Conservation (phyloP, 2,113 vertebrate species). For the Phoenicopterus ruber region DNA sequence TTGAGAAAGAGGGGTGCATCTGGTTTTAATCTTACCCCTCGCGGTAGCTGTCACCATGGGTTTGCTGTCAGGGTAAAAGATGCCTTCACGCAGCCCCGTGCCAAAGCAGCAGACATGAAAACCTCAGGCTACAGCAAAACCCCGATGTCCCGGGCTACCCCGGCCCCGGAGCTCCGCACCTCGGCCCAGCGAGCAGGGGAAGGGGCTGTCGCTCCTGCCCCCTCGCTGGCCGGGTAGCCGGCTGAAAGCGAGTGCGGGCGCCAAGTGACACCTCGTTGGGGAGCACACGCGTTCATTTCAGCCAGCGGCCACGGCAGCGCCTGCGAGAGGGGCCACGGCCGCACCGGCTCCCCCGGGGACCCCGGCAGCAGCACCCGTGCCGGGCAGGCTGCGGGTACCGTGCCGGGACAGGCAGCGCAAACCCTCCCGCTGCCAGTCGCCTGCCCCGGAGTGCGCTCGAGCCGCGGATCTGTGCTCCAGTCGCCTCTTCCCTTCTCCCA, state of each 20-base stretch:
- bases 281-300: accelerated
- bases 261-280: accelerated
- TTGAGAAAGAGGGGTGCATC: slow-evolving; percentile 51
- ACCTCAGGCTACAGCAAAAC: not conserved
- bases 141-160: not conserved
- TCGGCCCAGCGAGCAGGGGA: accelerated
- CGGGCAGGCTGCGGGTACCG: accelerated
- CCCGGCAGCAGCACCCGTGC: accelerated
- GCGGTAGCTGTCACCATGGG: slow-evolving; percentile 65
- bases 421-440: accelerated
- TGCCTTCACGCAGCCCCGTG: slow-evolving; percentile 5
- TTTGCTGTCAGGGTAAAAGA: slow-evolving; percentile 54
- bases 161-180: not conserved
- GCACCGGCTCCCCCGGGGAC: accelerated
- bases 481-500: not conserved
- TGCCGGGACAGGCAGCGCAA: not conserved
- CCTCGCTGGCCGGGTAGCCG: accelerated
- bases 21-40: slow-evolving; percentile 59
- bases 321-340: accelerated
- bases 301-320: not conserved
- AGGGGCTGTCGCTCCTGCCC: not conserved
- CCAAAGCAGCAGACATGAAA: slow-evolving; percentile 29
- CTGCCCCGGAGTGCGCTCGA: accelerated
- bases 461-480: not conserved
- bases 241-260: not conserved